Conservation (phyloP, 2,888 invertebrate species). For the Altica lythri region DNA sequence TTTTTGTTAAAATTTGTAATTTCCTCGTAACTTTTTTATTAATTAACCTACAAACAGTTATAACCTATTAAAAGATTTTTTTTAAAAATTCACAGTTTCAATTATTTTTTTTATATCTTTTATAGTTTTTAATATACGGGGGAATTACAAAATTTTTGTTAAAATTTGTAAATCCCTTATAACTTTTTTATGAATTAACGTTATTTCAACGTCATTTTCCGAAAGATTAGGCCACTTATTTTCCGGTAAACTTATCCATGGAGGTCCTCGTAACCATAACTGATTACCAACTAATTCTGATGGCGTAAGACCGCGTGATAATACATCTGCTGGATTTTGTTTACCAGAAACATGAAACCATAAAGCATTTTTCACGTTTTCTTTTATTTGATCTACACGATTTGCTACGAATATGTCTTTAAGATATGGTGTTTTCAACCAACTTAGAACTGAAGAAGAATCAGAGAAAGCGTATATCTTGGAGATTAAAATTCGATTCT, state of each 20-base stretch:
- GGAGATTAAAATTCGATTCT: constrained; percentile 2
- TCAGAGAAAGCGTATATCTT: constrained; percentile 16
- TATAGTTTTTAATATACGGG: too few species aligned
- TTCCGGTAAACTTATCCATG: constrained; percentile 12
- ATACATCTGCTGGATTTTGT: constrained; percentile 3
- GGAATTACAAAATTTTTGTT: too few species aligned
- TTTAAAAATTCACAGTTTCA: too few species aligned
- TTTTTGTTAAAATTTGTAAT: too few species aligned
- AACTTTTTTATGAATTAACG: too few species aligned
- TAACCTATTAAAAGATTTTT: too few species aligned
- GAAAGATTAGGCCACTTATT: neutral
- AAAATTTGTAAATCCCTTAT: too few species aligned
- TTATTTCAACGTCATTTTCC: neutral
- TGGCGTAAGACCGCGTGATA: constrained; percentile 6
- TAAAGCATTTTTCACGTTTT: neutral
- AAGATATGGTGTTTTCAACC: neutral
- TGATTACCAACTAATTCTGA: neutral
- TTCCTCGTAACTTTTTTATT: too few species aligned
- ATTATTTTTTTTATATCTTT: too few species aligned
- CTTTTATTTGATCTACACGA: constrained; percentile 3
- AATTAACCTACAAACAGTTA: too few species aligned
- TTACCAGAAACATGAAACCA: constrained; percentile 2
- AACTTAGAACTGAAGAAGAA: constrained; percentile 7
- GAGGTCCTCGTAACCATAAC: constrained; percentile 1
- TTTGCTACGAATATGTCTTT: constrained; percentile 14